These are phyloP conservation scores for Gymnodraco acuticeps DNA, from an alignment of 2,797 vertebrate species.

Conservation along the genomic window DNA sequence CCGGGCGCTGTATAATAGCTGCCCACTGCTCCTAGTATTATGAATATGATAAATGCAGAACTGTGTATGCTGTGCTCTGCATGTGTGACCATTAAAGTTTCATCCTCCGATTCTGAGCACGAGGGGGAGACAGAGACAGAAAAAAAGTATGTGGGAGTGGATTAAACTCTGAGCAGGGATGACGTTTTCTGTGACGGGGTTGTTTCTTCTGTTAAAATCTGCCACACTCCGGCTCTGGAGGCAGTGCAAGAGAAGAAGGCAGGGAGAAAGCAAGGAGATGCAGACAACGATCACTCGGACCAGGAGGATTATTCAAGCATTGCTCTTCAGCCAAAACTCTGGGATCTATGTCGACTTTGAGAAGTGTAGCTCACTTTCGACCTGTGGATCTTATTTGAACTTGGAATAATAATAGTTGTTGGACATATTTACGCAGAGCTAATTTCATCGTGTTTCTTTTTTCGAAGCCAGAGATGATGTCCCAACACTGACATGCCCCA, in stretches of 20 bases:
- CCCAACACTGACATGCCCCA: constrained; percentile 61
- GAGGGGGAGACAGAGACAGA: constrained; percentile 44
- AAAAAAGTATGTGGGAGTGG: no score
- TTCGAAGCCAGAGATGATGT: constrained; percentile 42
- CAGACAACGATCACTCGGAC: neutral
- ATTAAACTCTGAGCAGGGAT: no score
- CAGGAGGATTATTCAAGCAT: constrained; percentile 34
- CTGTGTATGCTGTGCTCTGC: no score
- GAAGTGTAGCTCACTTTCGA: neutral
- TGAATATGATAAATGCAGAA: no score
- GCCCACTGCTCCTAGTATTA: no score
- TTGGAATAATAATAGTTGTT: neutral
- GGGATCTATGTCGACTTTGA: constrained; percentile 19
- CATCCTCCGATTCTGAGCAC: neutral
- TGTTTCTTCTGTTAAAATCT: neutral
- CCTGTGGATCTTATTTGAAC: constrained; percentile 18
- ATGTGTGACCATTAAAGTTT: no score
- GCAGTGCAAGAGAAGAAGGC: neutral
- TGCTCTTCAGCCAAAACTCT: neutral
- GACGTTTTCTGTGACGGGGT: no score
- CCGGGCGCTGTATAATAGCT: no score
- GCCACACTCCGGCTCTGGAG: rapidly evolving
- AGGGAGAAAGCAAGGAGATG: constrained; percentile 31
- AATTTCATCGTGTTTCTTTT: constrained; percentile 2
- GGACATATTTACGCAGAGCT: neutral